A percentile compares a stretch with the other conserved stretches of the same genome.
Conservation (phyloP, 2,797 vertebrate species). For the Allenopithecus nigroviridis region DNA sequence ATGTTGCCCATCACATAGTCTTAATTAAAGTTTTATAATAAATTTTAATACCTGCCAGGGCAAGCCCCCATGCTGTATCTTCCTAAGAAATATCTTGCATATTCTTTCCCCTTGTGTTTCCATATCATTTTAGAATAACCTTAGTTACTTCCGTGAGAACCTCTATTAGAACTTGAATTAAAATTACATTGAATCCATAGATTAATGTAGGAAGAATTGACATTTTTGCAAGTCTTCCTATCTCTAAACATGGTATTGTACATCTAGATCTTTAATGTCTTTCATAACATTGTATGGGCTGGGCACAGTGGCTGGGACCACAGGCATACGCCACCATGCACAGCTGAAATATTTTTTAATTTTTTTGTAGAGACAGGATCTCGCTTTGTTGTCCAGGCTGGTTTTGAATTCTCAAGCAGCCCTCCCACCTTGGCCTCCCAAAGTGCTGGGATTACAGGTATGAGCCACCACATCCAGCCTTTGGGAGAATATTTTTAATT, state of each 20-base stretch:
- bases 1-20: not conserved
- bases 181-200: not conserved
- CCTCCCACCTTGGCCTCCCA: no score
- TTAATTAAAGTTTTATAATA: not conserved
- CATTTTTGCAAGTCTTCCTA: not conserved
- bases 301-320: not conserved
- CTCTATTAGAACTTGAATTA: not conserved
- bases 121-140: slow-evolving; percentile 23
- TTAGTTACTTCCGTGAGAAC: not conserved
- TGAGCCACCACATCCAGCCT: no score
- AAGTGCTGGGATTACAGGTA: no score
- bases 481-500: not conserved
- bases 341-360: no score
- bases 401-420: no score
- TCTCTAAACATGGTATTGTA: not conserved
- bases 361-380: no score
- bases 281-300: not conserved
- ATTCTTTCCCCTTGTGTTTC: not conserved
- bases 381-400: no score
- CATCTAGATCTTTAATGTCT: not conserved
- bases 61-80: not conserved
- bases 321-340: not conserved
- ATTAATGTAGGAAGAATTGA: slow-evolving; percentile 14
- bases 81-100: not conserved
- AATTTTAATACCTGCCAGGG: not conserved